Percentiles rank a stretch among this genome's conserved stretches.
Evolutionary conservation across 2,113 vertebrate genomes (phyloP).

Genomic region (Oreochromis spilurus): DNA sequence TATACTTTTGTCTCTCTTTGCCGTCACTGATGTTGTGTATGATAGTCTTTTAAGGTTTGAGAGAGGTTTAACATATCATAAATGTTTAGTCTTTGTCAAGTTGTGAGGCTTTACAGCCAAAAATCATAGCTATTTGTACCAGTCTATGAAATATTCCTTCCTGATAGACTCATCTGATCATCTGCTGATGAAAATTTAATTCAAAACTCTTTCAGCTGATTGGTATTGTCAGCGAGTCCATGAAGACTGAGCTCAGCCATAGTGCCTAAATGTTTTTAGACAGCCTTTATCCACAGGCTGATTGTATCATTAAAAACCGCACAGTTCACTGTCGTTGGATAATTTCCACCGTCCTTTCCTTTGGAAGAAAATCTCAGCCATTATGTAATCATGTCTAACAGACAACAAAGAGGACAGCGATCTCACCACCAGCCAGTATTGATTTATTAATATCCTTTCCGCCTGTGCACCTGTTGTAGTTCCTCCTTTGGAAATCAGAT

Average conservation of each 20-base stretch:
- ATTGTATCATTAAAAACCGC: neutral
- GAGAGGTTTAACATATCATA: neutral
- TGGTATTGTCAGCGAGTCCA: neutral
- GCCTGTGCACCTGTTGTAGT: slow-evolving; percentile 8
- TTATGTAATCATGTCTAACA: neutral
- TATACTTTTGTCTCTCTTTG: neutral
- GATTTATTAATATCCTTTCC: slow-evolving; percentile 15
- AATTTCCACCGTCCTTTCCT: neutral
- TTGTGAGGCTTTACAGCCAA: rapidly evolving
- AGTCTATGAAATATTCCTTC: neutral
- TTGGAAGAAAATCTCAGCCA: neutral
- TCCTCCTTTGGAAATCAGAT: slow-evolving; percentile 22
- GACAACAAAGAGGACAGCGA: neutral
- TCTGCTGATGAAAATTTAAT: neutral
- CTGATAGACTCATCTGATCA: neutral
- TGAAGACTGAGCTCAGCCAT: neutral
- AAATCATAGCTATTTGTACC: neutral
- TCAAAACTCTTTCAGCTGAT: neutral
- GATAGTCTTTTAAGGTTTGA: neutral
- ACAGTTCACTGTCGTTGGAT: neutral
- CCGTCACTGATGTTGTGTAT: neutral
- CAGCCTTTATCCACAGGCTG: neutral
- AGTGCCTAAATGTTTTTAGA: neutral
- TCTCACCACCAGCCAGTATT: neutral
- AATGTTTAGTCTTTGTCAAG: rapidly evolving